Conservation (phyloP, 2,113 vertebrate genomes). For the Rhombomys opimus region DNA sequence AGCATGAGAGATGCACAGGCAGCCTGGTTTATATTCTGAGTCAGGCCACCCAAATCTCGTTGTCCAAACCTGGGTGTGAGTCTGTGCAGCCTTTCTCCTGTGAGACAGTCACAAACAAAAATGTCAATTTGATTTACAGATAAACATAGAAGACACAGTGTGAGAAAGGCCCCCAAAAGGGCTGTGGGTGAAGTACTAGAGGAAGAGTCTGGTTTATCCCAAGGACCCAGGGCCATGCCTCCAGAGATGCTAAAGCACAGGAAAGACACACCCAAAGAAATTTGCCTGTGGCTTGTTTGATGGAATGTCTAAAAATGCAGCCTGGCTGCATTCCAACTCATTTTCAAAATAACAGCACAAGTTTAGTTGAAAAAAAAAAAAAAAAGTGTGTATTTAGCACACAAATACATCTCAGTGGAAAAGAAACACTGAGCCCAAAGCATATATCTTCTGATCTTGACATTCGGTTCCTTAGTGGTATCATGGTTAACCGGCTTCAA, state of each 20-base stretch:
- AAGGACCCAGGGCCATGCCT: background rate
- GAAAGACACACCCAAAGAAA: background rate
- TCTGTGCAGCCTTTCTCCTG: background rate
- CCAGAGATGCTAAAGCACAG: background rate
- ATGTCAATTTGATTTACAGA: background rate
- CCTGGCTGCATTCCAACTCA: background rate
- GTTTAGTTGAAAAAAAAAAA: background rate
- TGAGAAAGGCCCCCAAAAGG: accelerated
- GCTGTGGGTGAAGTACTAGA: background rate
- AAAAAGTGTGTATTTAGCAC: background rate
- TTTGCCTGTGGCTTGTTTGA: background rate
- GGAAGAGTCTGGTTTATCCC: background rate
- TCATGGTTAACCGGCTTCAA: background rate
- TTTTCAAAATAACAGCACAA: slow-evolving; percentile 59
- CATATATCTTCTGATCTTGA: background rate
- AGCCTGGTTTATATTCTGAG: background rate
- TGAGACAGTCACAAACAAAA: background rate
- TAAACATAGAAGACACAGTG: background rate
- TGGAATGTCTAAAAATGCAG: background rate
- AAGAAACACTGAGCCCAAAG: background rate
- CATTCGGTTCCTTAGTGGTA: background rate
- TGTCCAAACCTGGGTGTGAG: background rate
- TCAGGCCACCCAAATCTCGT: slow-evolving; percentile 41
- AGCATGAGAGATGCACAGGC: background rate
- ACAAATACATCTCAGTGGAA: background rate